Percentiles rank a stretch among this genome's conserved stretches.
Evolutionary conservation across 2,113 vertebrate species (phyloP).

Genomic region (Zosterops hypoxanthus): DNA sequence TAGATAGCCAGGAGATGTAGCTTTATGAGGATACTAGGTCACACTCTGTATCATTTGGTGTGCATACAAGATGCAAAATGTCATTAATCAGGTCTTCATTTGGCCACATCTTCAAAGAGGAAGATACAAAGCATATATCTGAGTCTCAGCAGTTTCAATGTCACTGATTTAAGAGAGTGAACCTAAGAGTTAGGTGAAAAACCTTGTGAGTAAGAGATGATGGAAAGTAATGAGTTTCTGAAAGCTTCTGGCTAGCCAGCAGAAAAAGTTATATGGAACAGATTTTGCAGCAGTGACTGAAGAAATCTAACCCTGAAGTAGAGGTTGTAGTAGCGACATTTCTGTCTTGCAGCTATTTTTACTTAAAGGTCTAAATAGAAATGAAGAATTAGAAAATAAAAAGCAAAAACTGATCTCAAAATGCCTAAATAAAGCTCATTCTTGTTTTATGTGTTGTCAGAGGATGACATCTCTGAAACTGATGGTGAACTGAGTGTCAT

Average conservation of each 20-base stretch:
- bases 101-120: background rate
- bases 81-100: background rate
- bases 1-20: background rate
- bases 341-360: background rate
- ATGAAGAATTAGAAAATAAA: background rate
- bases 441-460: background rate
- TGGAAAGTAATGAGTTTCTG: background rate
- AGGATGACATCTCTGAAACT: background rate
- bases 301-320: background rate
- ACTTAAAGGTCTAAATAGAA: background rate
- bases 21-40: background rate
- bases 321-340: background rate
- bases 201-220: background rate
- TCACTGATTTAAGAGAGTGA: background rate
- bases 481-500: background rate
- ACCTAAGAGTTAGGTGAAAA: background rate
- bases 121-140: background rate
- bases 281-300: background rate
- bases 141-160: background rate
- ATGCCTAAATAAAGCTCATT: background rate
- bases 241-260: background rate
- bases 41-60: background rate
- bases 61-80: background rate
- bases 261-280: background rate
- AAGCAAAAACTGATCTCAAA: background rate